Base-by-base conservation (phyloP, 2,888 invertebrate species). In the Lamproptera curius region DNA sequence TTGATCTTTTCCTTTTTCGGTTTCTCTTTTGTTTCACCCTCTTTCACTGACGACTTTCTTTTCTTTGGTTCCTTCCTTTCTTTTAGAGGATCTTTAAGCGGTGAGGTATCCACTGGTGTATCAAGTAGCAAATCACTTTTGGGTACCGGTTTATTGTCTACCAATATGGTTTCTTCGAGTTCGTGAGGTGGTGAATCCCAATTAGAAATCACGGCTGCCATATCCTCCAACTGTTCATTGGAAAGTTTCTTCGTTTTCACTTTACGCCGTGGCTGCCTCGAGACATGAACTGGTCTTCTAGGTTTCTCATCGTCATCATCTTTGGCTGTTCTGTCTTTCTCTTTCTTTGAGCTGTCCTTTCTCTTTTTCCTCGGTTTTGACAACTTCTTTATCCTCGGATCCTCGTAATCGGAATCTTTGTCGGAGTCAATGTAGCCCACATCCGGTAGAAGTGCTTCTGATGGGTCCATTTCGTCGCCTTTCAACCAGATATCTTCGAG, bases 401-500 rank as follows among this genome's bases (percentile, higher is more conserved):
- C 75, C 49, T 61, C 79, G 56, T 88, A 88, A 52, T 88, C 88
- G 0, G 86, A 87, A 56, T 88, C 88, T 46, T 70, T 78, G 26
- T 86, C 87, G 0, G 86, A 85, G 46, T 88, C 87, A 10, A 85
- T 84, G 50, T 88, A 86, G 0, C 88, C 88, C 23, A 86, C 81
- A 63, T 88, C 88, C 1, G 83, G 87, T 15, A 72, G 53, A 31
- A 76, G 79, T 0, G 88, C 86, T 55, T 88, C 88, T 0, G 87
- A 88, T 1, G 88, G 88, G 2, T 88, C 93, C 80, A 94, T 93
- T 80, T 94, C 94, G 38, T 93, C 94, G 23, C 94, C 94, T 79
- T 94, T 94, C 9, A 93, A 66, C 93, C 94, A 94, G 57, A 94
- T 93, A 62, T 94, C 94, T 76, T 94, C 94, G 2, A 94, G 77